Evolutionary conservation across 2,113 vertebrate species (phyloP).

Genomic region (Notothenia rossii): DNA sequence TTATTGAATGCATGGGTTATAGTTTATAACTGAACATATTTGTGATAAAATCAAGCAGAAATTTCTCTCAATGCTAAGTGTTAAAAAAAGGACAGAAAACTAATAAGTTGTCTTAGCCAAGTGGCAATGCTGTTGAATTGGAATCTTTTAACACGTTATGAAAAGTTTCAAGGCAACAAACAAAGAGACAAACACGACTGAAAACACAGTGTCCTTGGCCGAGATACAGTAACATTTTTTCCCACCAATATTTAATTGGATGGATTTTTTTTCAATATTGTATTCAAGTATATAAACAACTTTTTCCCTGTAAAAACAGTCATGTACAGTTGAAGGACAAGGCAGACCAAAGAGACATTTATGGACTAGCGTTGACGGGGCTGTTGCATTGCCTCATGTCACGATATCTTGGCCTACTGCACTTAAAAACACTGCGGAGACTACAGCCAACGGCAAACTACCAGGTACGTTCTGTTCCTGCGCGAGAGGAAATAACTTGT

Average conservation of each 20-base stretch:
- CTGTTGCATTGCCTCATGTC: too few relatives aligned
- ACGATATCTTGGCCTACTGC: too few relatives aligned
- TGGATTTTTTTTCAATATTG: constrained; percentile 6
- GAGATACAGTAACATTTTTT: not conserved
- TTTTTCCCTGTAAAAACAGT: not conserved
- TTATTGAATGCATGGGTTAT: not conserved
- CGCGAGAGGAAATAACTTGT: too few relatives aligned
- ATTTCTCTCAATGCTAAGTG: not conserved
- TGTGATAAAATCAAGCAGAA: too few relatives aligned
- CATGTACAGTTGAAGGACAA: too few relatives aligned
- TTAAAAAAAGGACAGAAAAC: not conserved
- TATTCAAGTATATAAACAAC: not conserved
- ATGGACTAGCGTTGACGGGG: too few relatives aligned
- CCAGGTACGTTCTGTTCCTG: too few relatives aligned
- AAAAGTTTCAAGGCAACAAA: constrained; percentile 3
- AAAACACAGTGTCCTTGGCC: constrained; percentile 6
- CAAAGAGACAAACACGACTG: constrained; percentile 3
- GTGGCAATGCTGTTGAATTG: constrained; percentile 1
- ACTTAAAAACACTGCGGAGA: too few relatives aligned
- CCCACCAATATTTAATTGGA: constrained; percentile 11
- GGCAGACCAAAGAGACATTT: too few relatives aligned
- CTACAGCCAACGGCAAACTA: too few relatives aligned
- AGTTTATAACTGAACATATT: not conserved
- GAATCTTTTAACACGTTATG: constrained; percentile 28
- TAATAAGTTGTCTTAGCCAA: constrained; percentile 1